These are phyloP conservation scores for Pseudochirops corinnae DNA, from an alignment of 2,797 vertebrate species.

Conservation along the genomic window DNA sequence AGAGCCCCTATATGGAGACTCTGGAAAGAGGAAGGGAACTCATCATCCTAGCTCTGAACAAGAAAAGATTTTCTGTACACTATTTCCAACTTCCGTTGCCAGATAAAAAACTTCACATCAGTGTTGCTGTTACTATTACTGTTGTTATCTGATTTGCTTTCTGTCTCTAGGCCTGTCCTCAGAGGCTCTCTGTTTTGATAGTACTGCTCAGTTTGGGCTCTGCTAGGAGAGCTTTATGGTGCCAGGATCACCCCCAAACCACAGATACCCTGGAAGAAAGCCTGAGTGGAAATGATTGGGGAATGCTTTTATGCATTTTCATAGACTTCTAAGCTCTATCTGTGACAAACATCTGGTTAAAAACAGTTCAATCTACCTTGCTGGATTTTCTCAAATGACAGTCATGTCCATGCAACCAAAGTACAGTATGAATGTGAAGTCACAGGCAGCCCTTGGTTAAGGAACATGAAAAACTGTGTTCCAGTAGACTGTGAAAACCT, in stretches of 20 bases:
- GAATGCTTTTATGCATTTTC: neutral
- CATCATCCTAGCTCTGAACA: neutral
- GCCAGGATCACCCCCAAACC: neutral
- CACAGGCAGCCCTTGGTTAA: neutral
- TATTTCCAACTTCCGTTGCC: neutral
- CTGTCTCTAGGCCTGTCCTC: neutral
- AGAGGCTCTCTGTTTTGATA: neutral
- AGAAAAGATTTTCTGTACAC: neutral
- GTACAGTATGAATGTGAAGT: neutral
- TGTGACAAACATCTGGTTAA: neutral
- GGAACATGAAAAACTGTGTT: neutral
- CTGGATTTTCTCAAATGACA: neutral
- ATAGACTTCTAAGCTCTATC: neutral
- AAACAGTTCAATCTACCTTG: neutral
- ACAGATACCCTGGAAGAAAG: neutral
- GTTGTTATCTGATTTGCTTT: neutral
- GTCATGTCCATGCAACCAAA: neutral
- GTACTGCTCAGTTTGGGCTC: neutral
- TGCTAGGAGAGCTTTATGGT: neutral
- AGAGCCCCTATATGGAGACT: neutral
- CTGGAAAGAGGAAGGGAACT: neutral
- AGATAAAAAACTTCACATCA: neutral
- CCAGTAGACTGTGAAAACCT: neutral
- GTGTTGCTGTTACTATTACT: neutral
- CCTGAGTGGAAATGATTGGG: neutral